These are phyloP conservation scores for Clarias batrachus DNA, from an alignment of 2,113 vertebrate genomes.

Conservation along the genomic window DNA sequence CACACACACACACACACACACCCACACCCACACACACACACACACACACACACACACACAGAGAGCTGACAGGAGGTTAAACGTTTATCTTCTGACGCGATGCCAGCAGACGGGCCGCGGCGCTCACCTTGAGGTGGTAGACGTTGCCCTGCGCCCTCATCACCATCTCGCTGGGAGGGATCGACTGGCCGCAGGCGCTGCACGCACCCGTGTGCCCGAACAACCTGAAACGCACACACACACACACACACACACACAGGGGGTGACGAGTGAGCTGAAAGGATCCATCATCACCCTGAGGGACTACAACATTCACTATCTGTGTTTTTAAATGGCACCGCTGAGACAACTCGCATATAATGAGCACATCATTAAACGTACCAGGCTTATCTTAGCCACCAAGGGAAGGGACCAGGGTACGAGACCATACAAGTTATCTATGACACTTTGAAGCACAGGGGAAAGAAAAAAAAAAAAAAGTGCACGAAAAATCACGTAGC, in stretches of 20 bases:
- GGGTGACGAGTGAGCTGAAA: neutral
- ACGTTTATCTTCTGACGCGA: neutral
- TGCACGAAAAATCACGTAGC: constrained; percentile 11
- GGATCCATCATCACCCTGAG: neutral
- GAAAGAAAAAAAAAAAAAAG: neutral
- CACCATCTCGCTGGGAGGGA: constrained; percentile 82
- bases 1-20: neutral
- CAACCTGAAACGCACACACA: constrained; percentile 66
- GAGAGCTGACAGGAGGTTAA: neutral
- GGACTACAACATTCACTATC: constrained; percentile 6
- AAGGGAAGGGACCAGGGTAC: neutral
- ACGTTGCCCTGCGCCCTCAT: constrained; percentile 80
- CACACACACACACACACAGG: constrained; percentile 17
- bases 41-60: neutral
- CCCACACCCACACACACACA: neutral
- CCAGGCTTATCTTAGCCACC: neutral
- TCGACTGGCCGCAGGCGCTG: constrained; percentile 77
- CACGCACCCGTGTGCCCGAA: constrained; percentile 80
- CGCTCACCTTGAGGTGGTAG: constrained; percentile 81
- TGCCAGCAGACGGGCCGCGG: neutral
- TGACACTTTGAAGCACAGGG: constrained; percentile 4
- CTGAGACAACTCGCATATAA: constrained; percentile 21
- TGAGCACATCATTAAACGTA: constrained; percentile 25
- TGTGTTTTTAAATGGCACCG: constrained; percentile 18
- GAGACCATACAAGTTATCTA: neutral